These are phyloP conservation scores for Emydoidea blandingii DNA, from an alignment of 2,797 vertebrate genomes.

Conservation along the genomic window DNA sequence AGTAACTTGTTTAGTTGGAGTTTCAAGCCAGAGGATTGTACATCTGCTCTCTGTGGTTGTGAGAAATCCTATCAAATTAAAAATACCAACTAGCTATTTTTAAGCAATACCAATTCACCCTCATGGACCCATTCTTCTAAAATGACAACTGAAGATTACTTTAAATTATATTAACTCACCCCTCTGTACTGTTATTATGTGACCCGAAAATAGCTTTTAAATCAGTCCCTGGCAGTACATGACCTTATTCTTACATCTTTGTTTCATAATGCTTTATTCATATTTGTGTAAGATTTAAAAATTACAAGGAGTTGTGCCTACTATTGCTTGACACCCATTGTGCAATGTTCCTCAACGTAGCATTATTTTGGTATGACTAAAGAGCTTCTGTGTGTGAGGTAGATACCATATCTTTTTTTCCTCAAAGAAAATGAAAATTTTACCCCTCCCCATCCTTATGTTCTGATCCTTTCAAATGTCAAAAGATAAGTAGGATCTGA, in stretches of 20 bases:
- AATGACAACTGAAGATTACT: neutral
- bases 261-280: neutral
- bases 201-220: rapidly evolving
- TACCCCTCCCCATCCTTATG: neutral
- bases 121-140: neutral
- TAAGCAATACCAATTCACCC: neutral
- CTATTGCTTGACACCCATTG: neutral
- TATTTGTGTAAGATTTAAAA: neutral
- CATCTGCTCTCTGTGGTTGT: neutral
- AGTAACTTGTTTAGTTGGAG: neutral
- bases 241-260: rapidly evolving
- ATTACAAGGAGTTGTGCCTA: neutral
- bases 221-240: rapidly evolving
- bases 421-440: neutral
- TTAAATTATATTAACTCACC: neutral
- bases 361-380: neutral
- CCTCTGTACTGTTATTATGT: rapidly evolving
- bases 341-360: neutral
- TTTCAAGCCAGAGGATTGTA: neutral
- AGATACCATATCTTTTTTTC: neutral
- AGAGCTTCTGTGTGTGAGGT: neutral
- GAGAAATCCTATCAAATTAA: neutral
- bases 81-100: neutral
- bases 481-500: neutral
- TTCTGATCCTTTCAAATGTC: neutral